Evolutionary conservation across 2,888 invertebrate genomes (phyloP).

Genomic region (Lymantria monacha): DNA sequence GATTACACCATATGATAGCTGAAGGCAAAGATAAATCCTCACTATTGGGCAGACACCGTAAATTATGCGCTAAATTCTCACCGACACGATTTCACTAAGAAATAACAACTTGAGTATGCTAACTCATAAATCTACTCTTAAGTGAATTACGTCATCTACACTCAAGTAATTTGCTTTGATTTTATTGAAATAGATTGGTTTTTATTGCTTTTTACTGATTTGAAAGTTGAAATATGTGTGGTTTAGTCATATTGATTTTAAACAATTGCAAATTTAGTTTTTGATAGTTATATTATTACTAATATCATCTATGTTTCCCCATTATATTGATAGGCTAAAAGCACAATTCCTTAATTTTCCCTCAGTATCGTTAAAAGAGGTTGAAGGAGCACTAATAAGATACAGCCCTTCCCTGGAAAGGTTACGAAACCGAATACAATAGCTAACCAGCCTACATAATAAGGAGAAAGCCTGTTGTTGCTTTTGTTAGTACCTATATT

Average conservation of each 20-base stretch:
- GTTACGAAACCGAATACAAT: too few species aligned
- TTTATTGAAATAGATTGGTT: slow-evolving; percentile 19
- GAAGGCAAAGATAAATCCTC: slow-evolving; percentile 33
- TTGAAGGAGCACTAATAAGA: not conserved
- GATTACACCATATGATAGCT: slow-evolving; percentile 36
- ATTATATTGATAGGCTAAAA: too few species aligned
- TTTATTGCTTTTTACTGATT: not conserved
- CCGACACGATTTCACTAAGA: slow-evolving; percentile 36
- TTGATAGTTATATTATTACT: too few species aligned
- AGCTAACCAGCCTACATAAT: too few species aligned
- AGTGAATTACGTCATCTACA: slow-evolving; percentile 37
- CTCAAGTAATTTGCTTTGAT: slow-evolving; percentile 24
- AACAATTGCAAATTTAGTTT: not conserved
- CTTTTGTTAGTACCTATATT: too few species aligned
- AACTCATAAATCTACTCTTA: slow-evolving; percentile 29
- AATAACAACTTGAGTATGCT: slow-evolving; percentile 24
- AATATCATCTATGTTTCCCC: too few species aligned
- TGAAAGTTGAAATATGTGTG: not conserved
- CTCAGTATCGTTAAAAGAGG: not conserved
- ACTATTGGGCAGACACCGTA: slow-evolving; percentile 36
- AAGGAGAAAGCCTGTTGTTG: too few species aligned
- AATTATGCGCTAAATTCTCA: slow-evolving; percentile 39
- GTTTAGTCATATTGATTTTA: not conserved
- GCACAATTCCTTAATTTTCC: not conserved
- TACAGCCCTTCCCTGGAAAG: not conserved